Percentiles rank a stretch among this genome's conserved stretches.
Evolutionary conservation across 2,888 invertebrate genomes (phyloP).

Genomic region (Drosophila quinaria): DNA sequence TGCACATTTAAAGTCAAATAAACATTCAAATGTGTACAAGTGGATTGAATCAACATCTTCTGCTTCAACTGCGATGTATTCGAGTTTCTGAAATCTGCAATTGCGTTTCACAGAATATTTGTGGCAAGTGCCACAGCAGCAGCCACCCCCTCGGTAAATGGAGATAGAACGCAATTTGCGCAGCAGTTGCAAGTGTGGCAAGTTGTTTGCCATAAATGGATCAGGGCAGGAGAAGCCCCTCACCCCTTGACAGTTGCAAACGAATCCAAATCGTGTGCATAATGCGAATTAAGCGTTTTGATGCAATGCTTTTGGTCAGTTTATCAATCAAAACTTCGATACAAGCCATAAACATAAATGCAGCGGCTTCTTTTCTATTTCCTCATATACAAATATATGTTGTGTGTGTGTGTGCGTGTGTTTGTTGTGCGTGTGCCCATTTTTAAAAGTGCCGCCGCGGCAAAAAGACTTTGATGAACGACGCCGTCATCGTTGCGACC

Average conservation of each 20-base stretch:
- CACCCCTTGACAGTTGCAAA: not conserved
- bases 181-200: conserved; percentile 15
- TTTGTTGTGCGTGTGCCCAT: conserved; percentile 30
- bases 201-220: not conserved
- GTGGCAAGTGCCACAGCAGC: conserved; percentile 3
- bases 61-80: not conserved
- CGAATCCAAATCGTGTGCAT: conserved; percentile 6
- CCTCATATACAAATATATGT: conserved; percentile 7
- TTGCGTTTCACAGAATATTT: conserved; percentile 13
- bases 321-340: conserved; percentile 12
- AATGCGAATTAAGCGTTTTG: conserved; percentile 40
- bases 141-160: not conserved
- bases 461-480: conserved; percentile 52
- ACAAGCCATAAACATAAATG: conserved; percentile 29
- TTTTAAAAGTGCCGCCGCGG: conserved; percentile 55
- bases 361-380: conserved; percentile 27
- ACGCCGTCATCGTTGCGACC: conserved; percentile 34
- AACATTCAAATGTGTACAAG: not conserved
- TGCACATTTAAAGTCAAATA: not conserved
- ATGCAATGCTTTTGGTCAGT: conserved; percentile 21
- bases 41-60: not conserved
- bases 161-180: conserved; percentile 10
- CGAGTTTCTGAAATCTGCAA: not conserved
- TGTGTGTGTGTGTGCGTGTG: conserved; percentile 10
- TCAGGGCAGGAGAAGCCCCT: not conserved